Evolutionary conservation across 2,113 vertebrate genomes (phyloP).

Genomic region (Myotis lucifugus): DNA sequence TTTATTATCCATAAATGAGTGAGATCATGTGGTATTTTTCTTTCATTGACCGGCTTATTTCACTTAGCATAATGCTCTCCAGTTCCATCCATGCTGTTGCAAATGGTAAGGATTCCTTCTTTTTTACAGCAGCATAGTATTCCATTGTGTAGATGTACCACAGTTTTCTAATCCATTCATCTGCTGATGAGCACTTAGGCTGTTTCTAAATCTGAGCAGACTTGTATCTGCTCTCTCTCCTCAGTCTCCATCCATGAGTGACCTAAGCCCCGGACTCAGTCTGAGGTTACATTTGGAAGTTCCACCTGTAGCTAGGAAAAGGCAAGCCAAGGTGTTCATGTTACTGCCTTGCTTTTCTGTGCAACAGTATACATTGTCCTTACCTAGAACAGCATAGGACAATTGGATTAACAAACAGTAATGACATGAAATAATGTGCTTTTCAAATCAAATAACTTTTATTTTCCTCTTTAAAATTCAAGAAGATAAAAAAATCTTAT

Average conservation of each 20-base stretch:
- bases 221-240: neutral
- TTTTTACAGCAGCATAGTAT: no score
- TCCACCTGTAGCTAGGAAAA: neutral
- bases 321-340: neutral
- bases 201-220: no score
- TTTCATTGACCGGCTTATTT: no score
- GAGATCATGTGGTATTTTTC: no score
- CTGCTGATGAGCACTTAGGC: no score
- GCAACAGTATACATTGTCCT: neutral
- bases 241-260: neutral
- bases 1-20: no score
- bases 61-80: no score
- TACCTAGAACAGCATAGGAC: neutral
- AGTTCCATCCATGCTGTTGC: no score
- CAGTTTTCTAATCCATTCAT: no score
- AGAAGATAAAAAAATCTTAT: neutral
- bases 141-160: no score
- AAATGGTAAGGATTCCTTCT: no score
- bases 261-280: neutral
- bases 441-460: constrained; percentile 3
- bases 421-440: neutral
- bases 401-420: neutral
- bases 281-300: neutral
- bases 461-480: constrained; percentile 20
- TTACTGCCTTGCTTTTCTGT: neutral